Evolutionary conservation across 1,140 invertebrate genomes (phyloP).

Genomic region (Galleria mellonella): DNA sequence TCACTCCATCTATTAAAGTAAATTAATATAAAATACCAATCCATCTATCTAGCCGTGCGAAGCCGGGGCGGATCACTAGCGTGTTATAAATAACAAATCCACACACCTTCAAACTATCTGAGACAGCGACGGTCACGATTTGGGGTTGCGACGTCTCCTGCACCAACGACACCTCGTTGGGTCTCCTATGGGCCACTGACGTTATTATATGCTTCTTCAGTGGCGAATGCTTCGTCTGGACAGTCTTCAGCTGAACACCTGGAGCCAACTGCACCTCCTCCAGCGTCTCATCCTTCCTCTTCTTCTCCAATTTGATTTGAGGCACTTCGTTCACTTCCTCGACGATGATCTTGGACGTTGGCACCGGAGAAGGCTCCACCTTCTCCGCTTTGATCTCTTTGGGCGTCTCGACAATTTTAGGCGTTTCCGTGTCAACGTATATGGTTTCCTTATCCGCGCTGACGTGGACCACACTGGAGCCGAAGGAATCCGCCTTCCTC

Average conservation of each 20-base stretch:
- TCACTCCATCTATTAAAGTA: too few relatives aligned
- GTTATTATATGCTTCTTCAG: conserved; percentile 55
- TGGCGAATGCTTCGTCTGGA: conserved; percentile 40
- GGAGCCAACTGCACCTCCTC: conserved; percentile 34
- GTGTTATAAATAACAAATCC: too few relatives aligned
- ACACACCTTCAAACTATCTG: conserved; percentile 55
- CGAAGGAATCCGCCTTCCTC: conserved; percentile 23
- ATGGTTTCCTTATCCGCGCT: conserved; percentile 29
- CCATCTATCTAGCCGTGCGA: too few relatives aligned
- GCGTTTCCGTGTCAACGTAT: conserved; percentile 20
- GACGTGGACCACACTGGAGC: conserved; percentile 36
- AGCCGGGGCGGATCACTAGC: too few relatives aligned
- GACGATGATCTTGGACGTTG: conserved; percentile 32
- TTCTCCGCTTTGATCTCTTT: conserved; percentile 11
- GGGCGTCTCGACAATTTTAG: conserved; percentile 18
- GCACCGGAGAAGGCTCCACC: conserved; percentile 21
- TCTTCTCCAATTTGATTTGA: conserved; percentile 32
- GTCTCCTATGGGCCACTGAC: conserved; percentile 19
- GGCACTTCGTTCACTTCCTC: conserved; percentile 47
- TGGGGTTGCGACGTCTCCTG: conserved; percentile 33
- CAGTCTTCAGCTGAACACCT: conserved; percentile 37
- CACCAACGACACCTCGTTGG: conserved; percentile 14
- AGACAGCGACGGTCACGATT: conserved; percentile 58
- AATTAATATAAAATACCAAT: too few relatives aligned
- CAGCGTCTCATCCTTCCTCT: conserved; percentile 31